Percentiles rank a stretch among this genome's conserved stretches.
phyloP scores from a whole-genome alignment of 2,888 invertebrate species.

The Agrotis ipsilon region DNA sequence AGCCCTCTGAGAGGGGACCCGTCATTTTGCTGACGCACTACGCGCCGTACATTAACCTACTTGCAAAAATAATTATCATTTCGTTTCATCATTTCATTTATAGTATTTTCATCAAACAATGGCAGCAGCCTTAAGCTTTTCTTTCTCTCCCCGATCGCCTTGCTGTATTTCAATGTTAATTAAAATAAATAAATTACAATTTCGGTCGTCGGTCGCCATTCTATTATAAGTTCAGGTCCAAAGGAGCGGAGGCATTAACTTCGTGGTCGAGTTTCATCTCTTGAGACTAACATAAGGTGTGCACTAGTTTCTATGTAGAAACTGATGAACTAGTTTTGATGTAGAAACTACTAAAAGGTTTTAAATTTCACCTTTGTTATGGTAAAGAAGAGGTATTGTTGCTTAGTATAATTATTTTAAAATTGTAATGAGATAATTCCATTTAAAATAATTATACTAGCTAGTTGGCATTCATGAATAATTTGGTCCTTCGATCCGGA shows the following conservation, averaged over 20 bases:
- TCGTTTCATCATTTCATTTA: no score
- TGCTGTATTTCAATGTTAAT: conserved; percentile 48
- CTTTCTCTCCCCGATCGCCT: conserved; percentile 5
- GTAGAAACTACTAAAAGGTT: conserved; percentile 33
- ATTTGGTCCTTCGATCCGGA: conserved; percentile 1
- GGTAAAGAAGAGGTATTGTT: not conserved
- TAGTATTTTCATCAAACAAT: not conserved
- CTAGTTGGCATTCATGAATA: not conserved
- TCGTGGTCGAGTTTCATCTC: conserved; percentile 60
- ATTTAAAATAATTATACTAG: no score
- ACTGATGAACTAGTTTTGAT: conserved; percentile 41
- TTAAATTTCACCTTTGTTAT: conserved; percentile 12
- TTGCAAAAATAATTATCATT: no score
- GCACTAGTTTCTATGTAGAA: no score
- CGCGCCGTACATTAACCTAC: no score
- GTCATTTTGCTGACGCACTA: no score
- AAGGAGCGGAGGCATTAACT: conserved; percentile 60
- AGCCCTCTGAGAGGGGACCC: no score
- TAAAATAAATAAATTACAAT: conserved; percentile 62
- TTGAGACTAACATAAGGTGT: conserved; percentile 42
- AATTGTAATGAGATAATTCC: no score
- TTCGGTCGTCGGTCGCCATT: conserved; percentile 45
- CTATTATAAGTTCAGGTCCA: conserved; percentile 63
- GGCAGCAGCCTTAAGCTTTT: conserved; percentile 14
- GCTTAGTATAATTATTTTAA: not conserved